phyloP scores from a whole-genome alignment of 2,797 vertebrate species.

The Sylvia borin region DNA sequence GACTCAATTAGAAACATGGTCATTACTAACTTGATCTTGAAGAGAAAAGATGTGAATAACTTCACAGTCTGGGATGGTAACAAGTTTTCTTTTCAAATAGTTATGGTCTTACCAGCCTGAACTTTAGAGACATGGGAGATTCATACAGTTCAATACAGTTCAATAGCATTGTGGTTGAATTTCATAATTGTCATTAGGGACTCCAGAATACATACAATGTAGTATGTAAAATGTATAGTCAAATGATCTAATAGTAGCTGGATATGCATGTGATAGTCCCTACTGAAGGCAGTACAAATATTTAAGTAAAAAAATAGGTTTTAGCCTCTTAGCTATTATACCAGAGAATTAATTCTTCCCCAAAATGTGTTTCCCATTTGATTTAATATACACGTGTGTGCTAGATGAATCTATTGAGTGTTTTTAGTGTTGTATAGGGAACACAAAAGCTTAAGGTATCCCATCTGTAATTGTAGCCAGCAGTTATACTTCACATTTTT shows the following conservation, averaged over 20 bases:
- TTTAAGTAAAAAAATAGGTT: not conserved
- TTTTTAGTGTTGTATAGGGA: not conserved
- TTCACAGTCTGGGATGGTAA: not conserved
- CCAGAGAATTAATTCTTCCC: not conserved
- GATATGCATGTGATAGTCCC: not conserved
- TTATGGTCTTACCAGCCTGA: not conserved
- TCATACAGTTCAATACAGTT: not conserved
- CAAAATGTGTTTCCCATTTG: not conserved
- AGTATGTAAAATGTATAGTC: too few relatives aligned
- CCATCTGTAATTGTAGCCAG: not conserved
- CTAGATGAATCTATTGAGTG: not conserved
- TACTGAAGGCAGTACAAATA: not conserved
- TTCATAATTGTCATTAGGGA: not conserved
- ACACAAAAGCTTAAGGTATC: not conserved
- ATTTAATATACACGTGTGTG: not conserved
- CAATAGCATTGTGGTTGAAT: not conserved
- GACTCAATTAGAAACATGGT: not conserved
- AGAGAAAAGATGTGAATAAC: not conserved
- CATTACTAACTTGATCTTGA: not conserved
- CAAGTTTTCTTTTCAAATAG: not conserved
- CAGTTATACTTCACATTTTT: not conserved
- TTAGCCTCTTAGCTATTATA: not conserved
- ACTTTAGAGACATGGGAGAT: not conserved
- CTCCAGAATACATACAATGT: not conserved
- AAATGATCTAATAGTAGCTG: constrained; percentile 8